Evolutionary conservation across 92 coral and sea anemone genomes (phyloP).

Genomic region (Zoanthus sociatus): DNA sequence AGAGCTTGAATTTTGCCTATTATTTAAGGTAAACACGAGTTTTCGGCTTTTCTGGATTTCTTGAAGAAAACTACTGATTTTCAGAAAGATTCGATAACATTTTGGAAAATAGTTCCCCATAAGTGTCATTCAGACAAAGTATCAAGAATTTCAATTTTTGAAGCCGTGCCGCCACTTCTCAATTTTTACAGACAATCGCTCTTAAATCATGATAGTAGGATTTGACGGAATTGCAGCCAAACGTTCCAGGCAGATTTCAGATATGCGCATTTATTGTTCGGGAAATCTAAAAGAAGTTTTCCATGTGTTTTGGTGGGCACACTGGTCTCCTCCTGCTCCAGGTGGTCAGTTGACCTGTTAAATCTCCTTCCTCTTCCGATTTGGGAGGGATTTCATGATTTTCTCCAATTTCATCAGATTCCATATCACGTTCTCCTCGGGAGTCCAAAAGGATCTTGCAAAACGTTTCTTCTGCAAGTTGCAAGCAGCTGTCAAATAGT

Average conservation of each 20-base stretch:
- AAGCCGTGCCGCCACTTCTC: too few relatives aligned
- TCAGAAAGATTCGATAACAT: too few relatives aligned
- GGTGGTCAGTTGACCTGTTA: slow-evolving; percentile 24
- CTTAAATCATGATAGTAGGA: slow-evolving; percentile 28
- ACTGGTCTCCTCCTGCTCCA: slow-evolving; percentile 55
- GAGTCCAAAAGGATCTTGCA: slow-evolving; percentile 23
- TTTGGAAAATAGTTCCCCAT: too few relatives aligned
- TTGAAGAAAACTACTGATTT: too few relatives aligned
- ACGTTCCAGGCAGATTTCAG: slow-evolving; percentile 33
- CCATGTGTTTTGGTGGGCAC: slow-evolving; percentile 44
- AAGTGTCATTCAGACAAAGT: too few relatives aligned
- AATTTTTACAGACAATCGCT: slow-evolving; percentile 3
- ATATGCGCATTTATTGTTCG: slow-evolving; percentile 38
- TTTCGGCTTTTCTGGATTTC: too few relatives aligned
- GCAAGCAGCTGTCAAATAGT: slow-evolving; percentile 33
- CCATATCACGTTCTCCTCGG: slow-evolving; percentile 40
- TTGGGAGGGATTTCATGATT: slow-evolving; percentile 22
- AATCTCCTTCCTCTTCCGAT: slow-evolving; percentile 16
- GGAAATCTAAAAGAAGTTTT: slow-evolving; percentile 28
- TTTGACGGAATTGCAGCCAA: slow-evolving; percentile 44
- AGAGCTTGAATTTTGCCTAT: too few relatives aligned
- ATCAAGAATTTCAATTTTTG: too few relatives aligned
- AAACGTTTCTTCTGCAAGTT: slow-evolving; percentile 2
- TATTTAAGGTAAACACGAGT: too few relatives aligned
- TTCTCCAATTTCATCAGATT: slow-evolving; percentile 27